phyloP scores from a whole-genome alignment of 2,797 vertebrate genomes.

The Pangasius sanitwongsei region DNA sequence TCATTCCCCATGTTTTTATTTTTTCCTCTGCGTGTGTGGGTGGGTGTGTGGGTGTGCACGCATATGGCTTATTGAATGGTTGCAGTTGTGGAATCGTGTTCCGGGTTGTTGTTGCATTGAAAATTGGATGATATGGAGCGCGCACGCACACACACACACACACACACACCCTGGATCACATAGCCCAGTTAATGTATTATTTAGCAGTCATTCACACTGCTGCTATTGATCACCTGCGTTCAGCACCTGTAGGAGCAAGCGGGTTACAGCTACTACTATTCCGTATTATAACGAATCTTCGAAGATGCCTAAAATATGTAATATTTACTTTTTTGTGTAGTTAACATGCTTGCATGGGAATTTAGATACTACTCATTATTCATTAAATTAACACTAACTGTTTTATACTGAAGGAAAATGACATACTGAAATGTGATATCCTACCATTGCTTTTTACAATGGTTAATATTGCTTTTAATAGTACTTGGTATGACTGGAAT shows the following conservation, averaged over 20 bases:
- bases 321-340: neutral
- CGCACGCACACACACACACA: constrained; percentile 9
- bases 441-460: too few species aligned
- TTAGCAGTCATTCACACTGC: constrained; percentile 53
- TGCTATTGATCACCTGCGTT: constrained; percentile 56
- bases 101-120: constrained; percentile 46
- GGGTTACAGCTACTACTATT: neutral
- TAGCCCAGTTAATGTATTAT: constrained; percentile 56
- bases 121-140: constrained; percentile 47
- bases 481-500: neutral
- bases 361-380: neutral
- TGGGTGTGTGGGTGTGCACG: neutral
- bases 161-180: constrained; percentile 43
- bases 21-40: neutral
- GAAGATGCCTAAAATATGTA: neutral
- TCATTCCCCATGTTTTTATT: neutral
- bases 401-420: neutral
- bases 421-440: neutral
- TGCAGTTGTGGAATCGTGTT: constrained; percentile 51
- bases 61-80: constrained; percentile 42
- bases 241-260: constrained; percentile 34
- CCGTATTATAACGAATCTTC: neutral
- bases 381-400: neutral
- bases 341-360: neutral
- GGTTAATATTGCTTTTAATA: neutral